Evolutionary conservation across 1,140 invertebrate genomes (phyloP).

Genomic region (Aricia agestis): DNA sequence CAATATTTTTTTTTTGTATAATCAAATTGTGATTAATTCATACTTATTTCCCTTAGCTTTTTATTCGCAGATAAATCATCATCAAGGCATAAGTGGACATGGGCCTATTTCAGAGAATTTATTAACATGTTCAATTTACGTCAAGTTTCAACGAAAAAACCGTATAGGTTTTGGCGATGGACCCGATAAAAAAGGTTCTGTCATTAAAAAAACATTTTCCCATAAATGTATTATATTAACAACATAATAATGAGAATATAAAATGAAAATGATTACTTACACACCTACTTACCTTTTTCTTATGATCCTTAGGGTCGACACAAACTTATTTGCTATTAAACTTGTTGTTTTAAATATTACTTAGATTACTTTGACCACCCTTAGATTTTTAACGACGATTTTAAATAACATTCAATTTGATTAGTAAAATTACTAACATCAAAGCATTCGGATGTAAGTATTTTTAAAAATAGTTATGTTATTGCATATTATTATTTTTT

Average conservation of each 20-base stretch:
- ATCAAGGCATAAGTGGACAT: not conserved
- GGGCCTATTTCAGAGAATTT: not conserved
- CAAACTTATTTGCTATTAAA: not conserved
- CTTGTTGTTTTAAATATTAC: no score
- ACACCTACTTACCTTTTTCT: not conserved
- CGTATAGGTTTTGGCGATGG: not conserved
- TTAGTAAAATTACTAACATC: no score
- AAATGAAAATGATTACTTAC: slow-evolving; percentile 2
- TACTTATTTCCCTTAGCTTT: not conserved
- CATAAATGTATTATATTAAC: slow-evolving; percentile 3
- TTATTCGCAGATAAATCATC: not conserved
- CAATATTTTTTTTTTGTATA: no score
- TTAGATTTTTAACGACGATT: no score
- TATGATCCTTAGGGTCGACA: not conserved
- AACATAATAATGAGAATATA: slow-evolving; percentile 10
- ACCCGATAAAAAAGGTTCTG: not conserved
- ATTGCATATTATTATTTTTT: no score
- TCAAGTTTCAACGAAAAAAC: not conserved
- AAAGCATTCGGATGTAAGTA: no score
- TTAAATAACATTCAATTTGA: no score
- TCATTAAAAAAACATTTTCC: slow-evolving; percentile 11
- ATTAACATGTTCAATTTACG: not conserved
- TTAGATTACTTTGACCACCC: no score
- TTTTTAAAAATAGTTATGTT: no score
- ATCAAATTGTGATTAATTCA: no score